phyloP scores from a whole-genome alignment of 2,888 invertebrate species.

The Scaptomyza cyrtandrae region DNA sequence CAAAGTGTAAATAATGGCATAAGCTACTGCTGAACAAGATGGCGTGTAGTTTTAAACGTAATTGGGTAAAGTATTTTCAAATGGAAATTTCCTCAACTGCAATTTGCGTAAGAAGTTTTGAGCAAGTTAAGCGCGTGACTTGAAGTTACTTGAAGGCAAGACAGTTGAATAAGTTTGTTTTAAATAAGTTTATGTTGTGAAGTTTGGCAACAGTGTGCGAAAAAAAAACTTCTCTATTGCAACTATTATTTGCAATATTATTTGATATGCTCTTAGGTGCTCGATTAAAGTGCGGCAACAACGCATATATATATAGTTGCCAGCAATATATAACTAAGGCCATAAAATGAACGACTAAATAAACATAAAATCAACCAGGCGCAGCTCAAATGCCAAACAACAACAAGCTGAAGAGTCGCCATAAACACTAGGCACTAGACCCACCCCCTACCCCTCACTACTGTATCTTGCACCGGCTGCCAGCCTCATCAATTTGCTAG shows the following conservation, averaged over 20 bases:
- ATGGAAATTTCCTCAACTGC: background rate
- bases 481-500: constrained; percentile 43
- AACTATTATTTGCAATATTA: background rate
- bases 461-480: background rate
- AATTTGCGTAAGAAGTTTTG: too few relatives aligned
- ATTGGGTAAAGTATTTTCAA: constrained; percentile 8
- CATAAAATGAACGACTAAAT: constrained; percentile 29
- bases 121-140: too few relatives aligned
- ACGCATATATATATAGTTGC: background rate
- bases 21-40: constrained; percentile 7
- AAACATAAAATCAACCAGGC: constrained; percentile 50
- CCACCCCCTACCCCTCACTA: too few relatives aligned
- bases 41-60: background rate
- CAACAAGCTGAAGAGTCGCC: constrained; percentile 10
- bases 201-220: background rate
- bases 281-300: constrained; percentile 28
- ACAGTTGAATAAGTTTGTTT: too few relatives aligned
- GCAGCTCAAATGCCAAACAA: constrained; percentile 20
- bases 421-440: background rate
- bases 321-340: constrained; percentile 7
- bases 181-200: background rate
- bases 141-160: too few relatives aligned
- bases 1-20: constrained; percentile 28
- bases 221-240: background rate
- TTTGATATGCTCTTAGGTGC: background rate